Base-by-base conservation (phyloP, 2,888 invertebrate species). In the Apodemia arnacis region DNA sequence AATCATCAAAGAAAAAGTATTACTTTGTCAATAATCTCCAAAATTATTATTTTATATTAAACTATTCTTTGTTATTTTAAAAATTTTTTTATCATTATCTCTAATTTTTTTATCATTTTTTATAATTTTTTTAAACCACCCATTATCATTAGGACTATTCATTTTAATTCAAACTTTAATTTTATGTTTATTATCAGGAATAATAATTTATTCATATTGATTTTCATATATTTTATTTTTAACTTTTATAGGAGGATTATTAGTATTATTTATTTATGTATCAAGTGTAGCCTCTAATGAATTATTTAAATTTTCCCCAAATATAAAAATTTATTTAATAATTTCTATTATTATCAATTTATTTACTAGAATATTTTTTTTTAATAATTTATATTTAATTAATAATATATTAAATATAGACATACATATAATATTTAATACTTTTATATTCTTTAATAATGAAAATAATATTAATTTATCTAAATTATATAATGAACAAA, bases 11-110 rank as follows among this genome's bases (percentile, higher is more conserved):
- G 97, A 98, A 98, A 98, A 98, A 98, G 96, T 96, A 94, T 82
- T 11, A 96, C 96, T 97, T 97, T 98, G 97, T 98, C 98, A 95
- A 98, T 98, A 99, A 99, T 98, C 98, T 98, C 98, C 98, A 99
- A 99, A 99, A 99, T 98, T 99, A 98, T 98, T 97, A 98, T 99
- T 99, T 97, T 99, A 96, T 91, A 31, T 94, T 96, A 98, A 99
- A 99, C 98, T 99, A 99, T 96, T 97, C 97, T 97, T 98, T 98
- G 98, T 97, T 83, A 95, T 96, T 91, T 93, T 93, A 91, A 97
- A 96, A 96, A 93, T 97, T 94, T 95, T 96, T 94, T 93, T 97
- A 87, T 95, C 97, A 44, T 91, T 95, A 92, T 95, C 96, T 95
- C 95, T 98, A 93, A 96, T 97, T 92, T 93, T 97, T 81, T 72